Conservation (phyloP, 92 coral and sea anemone species). For the Actinernus sp. region DNA sequence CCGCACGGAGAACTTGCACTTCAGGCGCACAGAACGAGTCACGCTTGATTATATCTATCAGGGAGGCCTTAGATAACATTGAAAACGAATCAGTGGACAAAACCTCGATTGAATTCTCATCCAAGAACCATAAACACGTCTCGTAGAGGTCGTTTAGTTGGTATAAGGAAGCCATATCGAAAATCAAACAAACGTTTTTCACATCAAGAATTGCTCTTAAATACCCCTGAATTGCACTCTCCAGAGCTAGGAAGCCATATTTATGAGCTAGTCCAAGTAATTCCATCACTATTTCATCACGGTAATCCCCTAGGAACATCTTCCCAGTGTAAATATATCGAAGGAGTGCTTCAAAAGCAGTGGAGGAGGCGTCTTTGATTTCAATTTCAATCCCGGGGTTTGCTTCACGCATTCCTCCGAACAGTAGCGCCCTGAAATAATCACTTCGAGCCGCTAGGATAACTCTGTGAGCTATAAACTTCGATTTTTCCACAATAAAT, state of each 20-base stretch:
- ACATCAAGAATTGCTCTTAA: conserved; percentile 80
- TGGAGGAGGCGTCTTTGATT: conserved; percentile 80
- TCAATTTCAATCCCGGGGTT: conserved; percentile 91
- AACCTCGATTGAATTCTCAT: conserved; percentile 83
- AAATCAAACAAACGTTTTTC: conserved; percentile 79
- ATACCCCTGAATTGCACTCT: conserved; percentile 96
- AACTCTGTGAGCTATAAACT: conserved; percentile 88
- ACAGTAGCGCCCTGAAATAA: conserved; percentile 92
- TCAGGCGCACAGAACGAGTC: conserved; percentile 99
- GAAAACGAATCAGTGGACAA: conserved; percentile 82
- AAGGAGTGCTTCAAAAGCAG: conserved; percentile 85
- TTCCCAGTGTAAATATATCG: conserved; percentile 93
- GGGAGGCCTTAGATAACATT: conserved; percentile 76
- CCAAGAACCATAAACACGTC: conserved; percentile 88
- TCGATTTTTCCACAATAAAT: conserved; percentile 84
- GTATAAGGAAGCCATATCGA: conserved; percentile 85
- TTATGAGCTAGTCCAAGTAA: conserved; percentile 93
- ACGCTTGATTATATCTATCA: conserved; percentile 83
- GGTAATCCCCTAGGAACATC: conserved; percentile 75
- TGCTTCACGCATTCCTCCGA: conserved; percentile 98
- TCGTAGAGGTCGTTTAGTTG: conserved; percentile 78
- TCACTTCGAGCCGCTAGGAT: conserved; percentile 95
- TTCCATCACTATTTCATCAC: conserved; percentile 86
- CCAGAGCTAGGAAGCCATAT: conserved; percentile 96
- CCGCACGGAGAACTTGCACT: conserved; percentile 91